Conservation (phyloP, 2,113 vertebrate genomes). For the Macroglossus sobrinus region DNA sequence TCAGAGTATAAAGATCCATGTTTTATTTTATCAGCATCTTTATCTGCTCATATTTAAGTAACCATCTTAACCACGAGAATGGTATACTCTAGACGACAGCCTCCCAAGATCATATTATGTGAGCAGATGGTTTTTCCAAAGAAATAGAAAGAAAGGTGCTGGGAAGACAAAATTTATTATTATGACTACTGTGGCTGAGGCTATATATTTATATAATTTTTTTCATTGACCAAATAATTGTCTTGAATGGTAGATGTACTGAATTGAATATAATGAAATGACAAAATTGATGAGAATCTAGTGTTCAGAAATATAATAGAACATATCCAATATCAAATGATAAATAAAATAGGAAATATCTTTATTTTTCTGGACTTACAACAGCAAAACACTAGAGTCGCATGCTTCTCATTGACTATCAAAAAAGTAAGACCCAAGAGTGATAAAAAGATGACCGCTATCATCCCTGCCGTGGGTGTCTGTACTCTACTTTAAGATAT, state of each 20-base stretch:
- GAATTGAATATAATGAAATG: not conserved
- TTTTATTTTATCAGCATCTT: not conserved
- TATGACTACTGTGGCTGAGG: not conserved
- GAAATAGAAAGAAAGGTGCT: not conserved
- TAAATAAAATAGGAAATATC: not conserved
- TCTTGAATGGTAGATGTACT: not conserved
- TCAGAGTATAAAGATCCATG: not conserved
- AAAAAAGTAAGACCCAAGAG: not conserved
- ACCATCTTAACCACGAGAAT: not conserved
- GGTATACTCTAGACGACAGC: not conserved
- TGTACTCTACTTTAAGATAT: not conserved
- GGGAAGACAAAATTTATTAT: not conserved
- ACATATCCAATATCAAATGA: not conserved
- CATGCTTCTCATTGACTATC: not conserved
- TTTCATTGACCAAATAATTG: not conserved
- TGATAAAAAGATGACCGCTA: not conserved
- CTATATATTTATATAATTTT: not conserved
- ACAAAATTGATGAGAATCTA: not conserved
- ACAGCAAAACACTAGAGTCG: not conserved
- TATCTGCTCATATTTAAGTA: not conserved
- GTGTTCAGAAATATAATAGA: not conserved
- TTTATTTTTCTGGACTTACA: not conserved
- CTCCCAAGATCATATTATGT: not conserved
- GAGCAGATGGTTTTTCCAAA: not conserved
- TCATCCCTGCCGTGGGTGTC: not conserved